Evolutionary conservation across 1,140 invertebrate genomes (phyloP).

Genomic region (Agrypnia vestita): DNA sequence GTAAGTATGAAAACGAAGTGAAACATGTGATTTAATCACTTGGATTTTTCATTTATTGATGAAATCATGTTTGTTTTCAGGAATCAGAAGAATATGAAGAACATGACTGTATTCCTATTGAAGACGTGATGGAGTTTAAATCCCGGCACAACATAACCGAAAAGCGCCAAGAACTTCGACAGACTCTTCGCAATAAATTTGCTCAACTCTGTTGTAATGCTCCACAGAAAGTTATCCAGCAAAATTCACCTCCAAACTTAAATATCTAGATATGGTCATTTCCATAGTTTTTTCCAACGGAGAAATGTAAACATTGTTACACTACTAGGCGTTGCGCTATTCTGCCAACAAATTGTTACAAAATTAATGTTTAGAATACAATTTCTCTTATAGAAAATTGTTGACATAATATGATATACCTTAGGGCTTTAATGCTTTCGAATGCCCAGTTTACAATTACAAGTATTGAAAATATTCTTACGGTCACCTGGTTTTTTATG

Average conservation of each 20-base stretch:
- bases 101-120: conserved; percentile 87
- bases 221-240: conserved; percentile 55
- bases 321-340: conserved; percentile 35
- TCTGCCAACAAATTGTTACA: conserved; percentile 46
- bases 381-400: conserved; percentile 53
- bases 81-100: conserved; percentile 79
- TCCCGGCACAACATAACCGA: conserved; percentile 84
- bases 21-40: too few relatives aligned
- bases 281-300: conserved; percentile 37
- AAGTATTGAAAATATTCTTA: conserved; percentile 45
- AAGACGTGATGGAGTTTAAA: conserved; percentile 88
- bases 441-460: conserved; percentile 36
- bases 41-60: too few relatives aligned
- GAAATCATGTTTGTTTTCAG: conserved; percentile 69
- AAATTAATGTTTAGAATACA: conserved; percentile 47
- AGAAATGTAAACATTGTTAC: conserved; percentile 48
- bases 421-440: conserved; percentile 48
- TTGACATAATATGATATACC: conserved; percentile 17
- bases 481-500: conserved; percentile 51
- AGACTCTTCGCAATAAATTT: conserved; percentile 87
- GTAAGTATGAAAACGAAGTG: conserved; percentile 67
- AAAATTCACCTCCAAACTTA: conserved; percentile 2
- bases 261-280: conserved; percentile 40
- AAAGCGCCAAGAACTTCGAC: conserved; percentile 86
- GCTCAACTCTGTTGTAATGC: conserved; percentile 81